Conservation (phyloP, 2,113 vertebrate species). For the Fregetta grallaria region DNA sequence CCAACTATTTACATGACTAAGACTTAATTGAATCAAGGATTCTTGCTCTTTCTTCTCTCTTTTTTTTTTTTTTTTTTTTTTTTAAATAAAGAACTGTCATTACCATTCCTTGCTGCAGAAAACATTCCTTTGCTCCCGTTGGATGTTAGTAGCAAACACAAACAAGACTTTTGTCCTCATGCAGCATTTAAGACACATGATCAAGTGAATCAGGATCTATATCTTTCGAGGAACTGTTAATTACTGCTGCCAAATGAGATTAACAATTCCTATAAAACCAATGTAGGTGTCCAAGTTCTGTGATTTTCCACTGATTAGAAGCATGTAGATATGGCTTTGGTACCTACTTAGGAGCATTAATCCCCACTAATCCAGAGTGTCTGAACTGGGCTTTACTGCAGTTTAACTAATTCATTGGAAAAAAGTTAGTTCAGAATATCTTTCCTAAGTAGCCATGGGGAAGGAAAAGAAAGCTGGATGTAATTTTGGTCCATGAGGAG, state of each 20-base stretch:
- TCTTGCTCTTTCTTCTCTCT: slow-evolving; percentile 1
- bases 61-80: neutral
- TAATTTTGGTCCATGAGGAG: neutral
- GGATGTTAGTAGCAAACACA: neutral
- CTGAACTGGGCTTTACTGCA: neutral
- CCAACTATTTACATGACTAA: slow-evolving; percentile 67
- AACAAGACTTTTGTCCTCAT: neutral
- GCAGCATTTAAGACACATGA: neutral
- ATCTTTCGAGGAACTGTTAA: slow-evolving; percentile 25
- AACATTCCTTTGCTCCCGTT: neutral
- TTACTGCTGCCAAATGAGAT: neutral
- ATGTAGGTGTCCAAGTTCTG: neutral
- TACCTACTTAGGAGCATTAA: neutral
- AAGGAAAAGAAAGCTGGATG: neutral
- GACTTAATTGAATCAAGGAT: slow-evolving; percentile 69
- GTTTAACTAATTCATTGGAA: neutral
- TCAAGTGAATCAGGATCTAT: neutral
- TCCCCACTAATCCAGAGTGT: neutral
- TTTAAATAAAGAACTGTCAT: neutral
- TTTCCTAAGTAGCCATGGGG: neutral
- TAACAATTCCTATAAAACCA: neutral
- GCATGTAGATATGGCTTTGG: neutral
- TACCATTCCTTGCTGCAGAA: neutral
- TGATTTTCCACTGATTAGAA: neutral
- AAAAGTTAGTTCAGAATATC: neutral